phyloP scores from a whole-genome alignment of 2,797 vertebrate species.

The Leptoclinus maculatus region DNA sequence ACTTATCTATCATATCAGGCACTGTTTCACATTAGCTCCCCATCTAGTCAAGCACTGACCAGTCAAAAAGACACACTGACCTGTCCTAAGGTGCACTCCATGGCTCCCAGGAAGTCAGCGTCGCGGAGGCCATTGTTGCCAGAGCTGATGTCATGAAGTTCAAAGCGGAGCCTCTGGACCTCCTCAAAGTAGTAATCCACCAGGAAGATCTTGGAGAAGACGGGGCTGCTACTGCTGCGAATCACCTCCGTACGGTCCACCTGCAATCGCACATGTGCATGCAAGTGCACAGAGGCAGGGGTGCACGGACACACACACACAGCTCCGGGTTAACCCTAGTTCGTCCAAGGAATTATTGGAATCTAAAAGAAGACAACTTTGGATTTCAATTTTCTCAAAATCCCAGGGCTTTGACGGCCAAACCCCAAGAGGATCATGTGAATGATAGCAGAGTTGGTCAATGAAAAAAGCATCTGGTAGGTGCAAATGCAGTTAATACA shows the following conservation, averaged over 20 bases:
- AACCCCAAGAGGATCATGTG: not conserved
- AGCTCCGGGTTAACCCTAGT: not conserved
- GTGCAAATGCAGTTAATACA: not conserved
- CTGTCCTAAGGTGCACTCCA: slow-evolving; percentile 98
- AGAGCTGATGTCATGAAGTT: slow-evolving; percentile 97
- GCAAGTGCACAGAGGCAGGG: not conserved
- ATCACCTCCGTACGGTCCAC: slow-evolving; percentile 98
- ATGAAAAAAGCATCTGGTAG: not conserved
- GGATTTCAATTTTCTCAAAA: not conserved
- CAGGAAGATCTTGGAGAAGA: slow-evolving; percentile 97
- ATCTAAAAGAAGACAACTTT: not conserved
- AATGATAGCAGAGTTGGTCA: not conserved
- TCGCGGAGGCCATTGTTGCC: slow-evolving; percentile 97
- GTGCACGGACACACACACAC: slow-evolving; percentile 1
- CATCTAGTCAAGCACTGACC: not conserved
- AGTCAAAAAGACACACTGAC: slow-evolving; percentile 72
- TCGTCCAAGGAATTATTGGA: not conserved
- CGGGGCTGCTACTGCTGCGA: slow-evolving; percentile 93
- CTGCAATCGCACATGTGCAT: slow-evolving; percentile 72
- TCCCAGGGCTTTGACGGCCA: not conserved
- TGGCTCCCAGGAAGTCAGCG: slow-evolving; percentile 94
- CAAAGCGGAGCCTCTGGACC: slow-evolving; percentile 94
- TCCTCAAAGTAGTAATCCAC: slow-evolving; percentile 99
- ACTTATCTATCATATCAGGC: not conserved
- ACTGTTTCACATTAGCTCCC: not conserved